Evolutionary conservation across 2,888 invertebrate genomes (phyloP).

Genomic region (Folsomia manolachei): DNA sequence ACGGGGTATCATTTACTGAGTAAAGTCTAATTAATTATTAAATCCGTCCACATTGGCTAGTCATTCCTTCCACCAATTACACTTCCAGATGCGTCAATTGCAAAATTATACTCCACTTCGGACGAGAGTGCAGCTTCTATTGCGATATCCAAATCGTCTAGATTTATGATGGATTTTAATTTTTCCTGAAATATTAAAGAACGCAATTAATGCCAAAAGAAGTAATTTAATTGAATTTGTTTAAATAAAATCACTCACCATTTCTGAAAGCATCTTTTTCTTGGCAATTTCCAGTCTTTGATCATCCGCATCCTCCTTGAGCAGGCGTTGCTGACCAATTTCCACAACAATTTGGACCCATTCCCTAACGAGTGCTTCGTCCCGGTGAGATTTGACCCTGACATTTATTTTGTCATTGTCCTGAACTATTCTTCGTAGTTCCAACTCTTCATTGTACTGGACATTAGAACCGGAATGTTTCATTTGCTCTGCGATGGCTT

Average conservation of each 20-base stretch:
- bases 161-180: constrained; percentile 18
- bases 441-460: background rate
- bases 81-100: constrained; percentile 4
- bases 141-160: constrained; percentile 29
- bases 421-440: constrained; percentile 20
- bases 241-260: constrained; percentile 20
- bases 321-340: background rate
- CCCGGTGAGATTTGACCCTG: constrained; percentile 21
- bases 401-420: constrained; percentile 16
- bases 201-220: no score
- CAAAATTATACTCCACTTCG: constrained; percentile 18
- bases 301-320: constrained; percentile 17
- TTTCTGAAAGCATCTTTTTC: constrained; percentile 23
- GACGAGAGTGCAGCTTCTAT: constrained; percentile 30
- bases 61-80: background rate
- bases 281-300: constrained; percentile 26
- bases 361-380: constrained; percentile 23
- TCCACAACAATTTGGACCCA: constrained; percentile 23
- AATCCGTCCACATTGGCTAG: no score
- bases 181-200: constrained; percentile 15
- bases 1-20: no score
- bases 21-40: no score
- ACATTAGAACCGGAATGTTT: background rate
- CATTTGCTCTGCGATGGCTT: background rate
- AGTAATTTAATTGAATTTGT: background rate